A percentile compares a stretch with the other conserved stretches of the same genome.
Conservation (phyloP, 2,797 vertebrate species). For the Argentina silus region DNA sequence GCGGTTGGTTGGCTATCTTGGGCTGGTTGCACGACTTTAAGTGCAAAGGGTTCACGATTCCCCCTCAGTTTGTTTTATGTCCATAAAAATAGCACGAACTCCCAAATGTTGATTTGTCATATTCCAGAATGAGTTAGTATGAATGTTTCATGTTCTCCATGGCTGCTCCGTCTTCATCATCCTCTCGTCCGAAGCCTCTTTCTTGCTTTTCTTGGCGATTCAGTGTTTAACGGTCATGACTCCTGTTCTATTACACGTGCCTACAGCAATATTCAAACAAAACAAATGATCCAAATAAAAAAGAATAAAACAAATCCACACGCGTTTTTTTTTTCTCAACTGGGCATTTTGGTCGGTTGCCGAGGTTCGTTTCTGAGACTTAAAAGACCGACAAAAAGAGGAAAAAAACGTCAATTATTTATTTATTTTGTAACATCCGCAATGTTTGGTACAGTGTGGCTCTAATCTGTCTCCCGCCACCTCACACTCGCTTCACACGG, state of each 20-base stretch:
- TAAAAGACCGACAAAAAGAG: constrained; percentile 38
- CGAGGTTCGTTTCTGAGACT: constrained; percentile 33
- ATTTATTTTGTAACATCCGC: constrained; percentile 81
- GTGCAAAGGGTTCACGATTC: constrained; percentile 42
- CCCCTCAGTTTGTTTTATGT: constrained; percentile 47
- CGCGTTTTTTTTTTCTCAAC: constrained; percentile 42
- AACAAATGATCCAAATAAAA: constrained; percentile 44
- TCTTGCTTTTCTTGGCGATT: constrained; percentile 43
- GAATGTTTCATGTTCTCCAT: constrained; percentile 69
- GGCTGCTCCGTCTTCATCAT: constrained; percentile 35
- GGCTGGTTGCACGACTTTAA: constrained; percentile 38
- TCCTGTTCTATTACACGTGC: constrained; percentile 37
- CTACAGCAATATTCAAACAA: constrained; percentile 30
- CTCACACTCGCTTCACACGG: constrained; percentile 55
- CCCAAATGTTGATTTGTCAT: constrained; percentile 59
- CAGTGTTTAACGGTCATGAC: constrained; percentile 56
- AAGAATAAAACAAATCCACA: constrained; percentile 36
- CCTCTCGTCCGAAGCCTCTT: constrained; percentile 38
- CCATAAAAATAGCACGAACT: constrained; percentile 51
- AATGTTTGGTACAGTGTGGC: constrained; percentile 75
- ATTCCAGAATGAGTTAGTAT: constrained; percentile 51
- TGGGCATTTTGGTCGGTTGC: constrained; percentile 48
- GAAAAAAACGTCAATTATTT: constrained; percentile 66
- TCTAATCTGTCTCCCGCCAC: constrained; percentile 65
- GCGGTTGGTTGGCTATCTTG: constrained; percentile 55